Evolutionary conservation across 1,140 invertebrate species (phyloP), one percentile per base, ranked within the genome.

Genomic region (Trinorchestia longiramus): DNA sequence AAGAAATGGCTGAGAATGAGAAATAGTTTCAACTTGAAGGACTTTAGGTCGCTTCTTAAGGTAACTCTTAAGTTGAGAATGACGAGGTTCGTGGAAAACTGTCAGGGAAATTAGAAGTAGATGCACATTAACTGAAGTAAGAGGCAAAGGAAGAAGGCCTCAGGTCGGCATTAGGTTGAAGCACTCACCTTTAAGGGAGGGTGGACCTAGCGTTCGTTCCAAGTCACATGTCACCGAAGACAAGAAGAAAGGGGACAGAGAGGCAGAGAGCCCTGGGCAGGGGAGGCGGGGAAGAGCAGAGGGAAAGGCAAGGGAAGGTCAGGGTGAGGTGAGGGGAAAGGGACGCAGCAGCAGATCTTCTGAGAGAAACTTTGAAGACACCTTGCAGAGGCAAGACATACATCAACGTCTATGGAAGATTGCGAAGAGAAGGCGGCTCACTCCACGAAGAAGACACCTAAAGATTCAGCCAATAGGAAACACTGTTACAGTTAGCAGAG

Each of bases 321-420:
- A 11, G 36, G 92, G 43, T 23, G 40, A 15, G 44, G 43, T 28
- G 92, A 8, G 11, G 41, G 44, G 92, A 15, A 94, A 44, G 92
- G 92, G 92, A 40, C 6, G 43, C 43, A 45, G 92, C 40, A 40
- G 43, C 92, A 94, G 43, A 94, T 94, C 92, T 94, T 94, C 92
- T 17, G 43, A 94, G 92, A 94, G 92, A 94, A 94, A 94, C 92
- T 94, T 94, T 94, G 92, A 94, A 94, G 92, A 94, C 92, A 94
- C 92, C 92, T 42, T 43, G 92, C 44, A 94, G 44, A 94, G 44
- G 92, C 44, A 94, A 94, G 92, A 94, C 92, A 94, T 94, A 94
- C 92, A 94, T 94, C 92, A 94, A 44, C 92, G 92, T 94, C 92
- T 94, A 40, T 94, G 43, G 44, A 94, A 94, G 92, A 94, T 94